Conservation (phyloP, 2,113 vertebrate species). For the Mesoclemmys tuberculata region DNA sequence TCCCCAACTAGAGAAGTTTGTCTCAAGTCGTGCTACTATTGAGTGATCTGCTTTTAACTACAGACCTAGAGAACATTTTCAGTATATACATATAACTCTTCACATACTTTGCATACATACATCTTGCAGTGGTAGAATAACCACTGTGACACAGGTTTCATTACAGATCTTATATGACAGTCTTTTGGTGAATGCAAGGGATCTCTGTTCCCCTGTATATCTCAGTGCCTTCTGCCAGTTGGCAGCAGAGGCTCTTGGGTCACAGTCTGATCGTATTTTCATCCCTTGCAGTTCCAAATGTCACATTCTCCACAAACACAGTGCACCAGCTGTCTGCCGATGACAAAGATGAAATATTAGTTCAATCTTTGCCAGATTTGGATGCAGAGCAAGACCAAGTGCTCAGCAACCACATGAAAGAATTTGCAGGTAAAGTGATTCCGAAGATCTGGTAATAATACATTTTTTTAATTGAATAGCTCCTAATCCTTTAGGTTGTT, state of each 20-base stretch:
- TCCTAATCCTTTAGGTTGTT: background rate
- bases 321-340: background rate
- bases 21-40: background rate
- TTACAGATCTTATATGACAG: background rate
- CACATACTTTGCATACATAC: background rate
- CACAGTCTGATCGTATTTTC: background rate
- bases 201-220: background rate
- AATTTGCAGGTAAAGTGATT: conserved; percentile 10
- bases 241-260: background rate
- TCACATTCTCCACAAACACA: background rate
- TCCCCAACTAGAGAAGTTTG: background rate
- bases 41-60: background rate
- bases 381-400: background rate
- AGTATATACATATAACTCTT: background rate
- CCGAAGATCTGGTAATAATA: background rate
- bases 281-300: background rate
- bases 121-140: background rate
- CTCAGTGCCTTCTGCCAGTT: background rate
- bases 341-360: background rate
- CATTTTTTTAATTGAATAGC: background rate
- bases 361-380: fast-evolving
- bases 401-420: background rate
- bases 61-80: background rate
- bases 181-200: background rate
- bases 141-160: background rate